Evolutionary conservation across 2,113 vertebrate species (phyloP), one percentile per base, ranked within the genome.

Genomic region (Astatoreochromis straeleni): DNA sequence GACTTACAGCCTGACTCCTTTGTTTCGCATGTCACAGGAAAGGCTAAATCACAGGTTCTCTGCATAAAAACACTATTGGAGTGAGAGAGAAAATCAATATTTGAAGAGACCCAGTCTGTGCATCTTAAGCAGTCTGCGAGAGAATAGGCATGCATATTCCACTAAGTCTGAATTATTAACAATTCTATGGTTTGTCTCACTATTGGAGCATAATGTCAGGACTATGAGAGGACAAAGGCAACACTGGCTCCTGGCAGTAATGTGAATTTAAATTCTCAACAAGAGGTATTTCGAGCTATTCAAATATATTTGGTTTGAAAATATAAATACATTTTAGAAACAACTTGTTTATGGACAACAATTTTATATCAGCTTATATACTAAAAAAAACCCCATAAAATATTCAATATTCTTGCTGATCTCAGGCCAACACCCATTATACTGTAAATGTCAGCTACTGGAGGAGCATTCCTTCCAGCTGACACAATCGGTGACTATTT

Each of bases 41-140:
- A 9, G 11, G 84, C 57, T 80, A 87, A 87, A 87, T 84, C 33
- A 47, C 51, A 93, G 88, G 87, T 95, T 94, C 93, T 94, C 95
- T 96, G 96, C 95, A 95, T 89, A 83, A 93, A 94, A 93, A 91
- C 73, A 93, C 82, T 49, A 88, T 75, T 75, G 55, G 47, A 83
- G 49, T 89, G 81, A 79, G 29, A 14, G 57, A 91, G 86, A 91
- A 97, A 97, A 98, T 98, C 97, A 97, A 97, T 98, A 98, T 97
- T 98, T 97, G 96, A 98, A 95, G 94, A 97, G 96, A 79, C 93
- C 96, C 93, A 90, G 95, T 95, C 96, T 94, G 93, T 97, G 97
- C 96, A 97, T 98, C 95, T 97, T 96, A 97, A 97, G 92, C 88
- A 97, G 95, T 84, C 94, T 94, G 95, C 95, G 95, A 95, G 92